Percentiles rank a stretch among this genome's conserved stretches.
Conservation (phyloP, 2,113 vertebrate species). For the Scomber japonicus region DNA sequence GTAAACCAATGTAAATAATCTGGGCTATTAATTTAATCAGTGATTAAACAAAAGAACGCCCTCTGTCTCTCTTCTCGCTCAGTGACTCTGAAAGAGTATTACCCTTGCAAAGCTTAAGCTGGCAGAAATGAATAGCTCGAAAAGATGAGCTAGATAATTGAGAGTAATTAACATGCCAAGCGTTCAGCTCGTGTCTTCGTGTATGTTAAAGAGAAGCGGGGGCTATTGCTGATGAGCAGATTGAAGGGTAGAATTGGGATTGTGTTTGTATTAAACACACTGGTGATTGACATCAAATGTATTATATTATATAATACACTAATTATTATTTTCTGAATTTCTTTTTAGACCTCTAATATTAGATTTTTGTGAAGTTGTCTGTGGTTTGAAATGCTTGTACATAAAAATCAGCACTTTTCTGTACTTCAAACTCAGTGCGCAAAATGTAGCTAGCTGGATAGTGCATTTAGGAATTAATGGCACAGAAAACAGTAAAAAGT, state of each 20-base stretch:
- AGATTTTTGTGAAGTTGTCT: too few species aligned
- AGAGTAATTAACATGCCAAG: slow-evolving; percentile 38
- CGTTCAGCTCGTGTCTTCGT: slow-evolving; percentile 16
- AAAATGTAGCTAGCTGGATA: too few species aligned
- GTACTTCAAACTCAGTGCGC: too few species aligned
- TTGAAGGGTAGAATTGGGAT: neutral
- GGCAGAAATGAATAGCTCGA: slow-evolving; percentile 11
- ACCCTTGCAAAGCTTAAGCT: slow-evolving; percentile 19
- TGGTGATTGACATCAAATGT: neutral
- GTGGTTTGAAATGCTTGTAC: too few species aligned
- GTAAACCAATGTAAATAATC: slow-evolving; percentile 13
- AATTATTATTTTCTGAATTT: too few species aligned
- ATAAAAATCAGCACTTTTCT: too few species aligned
- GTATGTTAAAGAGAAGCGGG: neutral
- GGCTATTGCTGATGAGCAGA: slow-evolving; percentile 1
- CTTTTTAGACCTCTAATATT: too few species aligned
- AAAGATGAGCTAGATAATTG: slow-evolving; percentile 47
- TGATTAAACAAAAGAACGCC: neutral
- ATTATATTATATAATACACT: too few species aligned
- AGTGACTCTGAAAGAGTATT: slow-evolving; percentile 5
- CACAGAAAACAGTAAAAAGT: too few species aligned
- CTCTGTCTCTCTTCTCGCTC: neutral
- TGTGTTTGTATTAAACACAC: slow-evolving; percentile 12
- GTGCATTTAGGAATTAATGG: too few species aligned
- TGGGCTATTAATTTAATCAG: slow-evolving; percentile 37